Evolutionary conservation across 2,888 invertebrate species (phyloP).

Genomic region (Ceriagrion tenellum): DNA sequence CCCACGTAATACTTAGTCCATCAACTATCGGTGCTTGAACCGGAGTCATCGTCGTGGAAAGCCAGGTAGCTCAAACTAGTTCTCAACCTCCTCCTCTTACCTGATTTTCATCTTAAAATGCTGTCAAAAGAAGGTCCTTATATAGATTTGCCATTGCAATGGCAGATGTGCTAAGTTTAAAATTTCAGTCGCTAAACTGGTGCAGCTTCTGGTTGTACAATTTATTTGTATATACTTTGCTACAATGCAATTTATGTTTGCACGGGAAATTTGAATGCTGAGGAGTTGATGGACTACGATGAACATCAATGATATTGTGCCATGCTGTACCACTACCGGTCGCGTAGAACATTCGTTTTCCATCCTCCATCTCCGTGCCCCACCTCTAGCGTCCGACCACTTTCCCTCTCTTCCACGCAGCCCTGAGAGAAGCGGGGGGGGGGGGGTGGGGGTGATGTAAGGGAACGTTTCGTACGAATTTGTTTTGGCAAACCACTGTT

Average conservation of each 20-base stretch:
- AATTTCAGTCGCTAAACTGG: no score
- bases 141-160: no score
- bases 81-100: no score
- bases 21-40: no score
- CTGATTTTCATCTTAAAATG: no score
- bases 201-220: no score
- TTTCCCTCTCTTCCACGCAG: background rate
- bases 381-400: background rate
- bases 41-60: no score
- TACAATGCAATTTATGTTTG: background rate
- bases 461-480: background rate
- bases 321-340: background rate
- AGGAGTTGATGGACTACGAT: background rate
- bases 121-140: no score
- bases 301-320: background rate
- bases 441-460: background rate
- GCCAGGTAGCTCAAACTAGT: no score
- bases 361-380: background rate
- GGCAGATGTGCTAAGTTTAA: no score
- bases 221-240: no score
- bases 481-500: slow-evolving; percentile 7
- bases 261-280: background rate
- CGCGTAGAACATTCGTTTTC: background rate
- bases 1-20: no score
- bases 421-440: background rate